phyloP scores from a whole-genome alignment of 1,140 invertebrate genomes.

The Drosophila murphyi region DNA sequence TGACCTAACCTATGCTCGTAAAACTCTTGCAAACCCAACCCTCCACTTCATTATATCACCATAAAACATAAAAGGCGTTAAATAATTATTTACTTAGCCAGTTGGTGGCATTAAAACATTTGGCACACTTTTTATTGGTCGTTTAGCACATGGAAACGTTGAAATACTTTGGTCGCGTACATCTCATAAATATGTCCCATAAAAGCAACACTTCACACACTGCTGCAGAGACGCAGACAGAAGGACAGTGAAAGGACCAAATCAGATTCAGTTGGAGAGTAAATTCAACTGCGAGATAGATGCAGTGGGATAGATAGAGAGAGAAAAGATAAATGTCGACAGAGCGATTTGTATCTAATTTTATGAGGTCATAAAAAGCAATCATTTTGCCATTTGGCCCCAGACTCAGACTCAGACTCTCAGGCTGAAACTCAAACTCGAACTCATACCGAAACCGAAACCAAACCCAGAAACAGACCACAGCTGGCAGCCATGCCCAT shows the following conservation, averaged over 20 bases:
- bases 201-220: slow-evolving; percentile 34
- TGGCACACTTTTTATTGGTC: slow-evolving; percentile 64
- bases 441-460: not conserved
- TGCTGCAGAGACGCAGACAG: not conserved
- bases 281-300: not conserved
- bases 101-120: slow-evolving; percentile 47
- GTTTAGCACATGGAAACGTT: slow-evolving; percentile 23
- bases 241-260: slow-evolving; percentile 14
- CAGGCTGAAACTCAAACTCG: not conserved
- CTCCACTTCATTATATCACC: slow-evolving; percentile 57
- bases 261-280: slow-evolving; percentile 9
- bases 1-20: slow-evolving; percentile 42
- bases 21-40: slow-evolving; percentile 28
- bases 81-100: slow-evolving; percentile 80
- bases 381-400: slow-evolving; percentile 77
- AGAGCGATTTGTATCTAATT: slow-evolving; percentile 83
- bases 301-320: not conserved
- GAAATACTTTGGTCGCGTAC: slow-evolving; percentile 22
- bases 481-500: slow-evolving; percentile 71
- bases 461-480: slow-evolving; percentile 42
- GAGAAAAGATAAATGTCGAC: slow-evolving; percentile 69
- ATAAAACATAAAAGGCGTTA: slow-evolving; percentile 72
- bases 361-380: slow-evolving; percentile 84
- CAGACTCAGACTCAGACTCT: slow-evolving; percentile 1
- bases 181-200: slow-evolving; percentile 44